Conservation (phyloP, 2,113 vertebrate genomes). For the Phalacrocorax pelagicus region DNA sequence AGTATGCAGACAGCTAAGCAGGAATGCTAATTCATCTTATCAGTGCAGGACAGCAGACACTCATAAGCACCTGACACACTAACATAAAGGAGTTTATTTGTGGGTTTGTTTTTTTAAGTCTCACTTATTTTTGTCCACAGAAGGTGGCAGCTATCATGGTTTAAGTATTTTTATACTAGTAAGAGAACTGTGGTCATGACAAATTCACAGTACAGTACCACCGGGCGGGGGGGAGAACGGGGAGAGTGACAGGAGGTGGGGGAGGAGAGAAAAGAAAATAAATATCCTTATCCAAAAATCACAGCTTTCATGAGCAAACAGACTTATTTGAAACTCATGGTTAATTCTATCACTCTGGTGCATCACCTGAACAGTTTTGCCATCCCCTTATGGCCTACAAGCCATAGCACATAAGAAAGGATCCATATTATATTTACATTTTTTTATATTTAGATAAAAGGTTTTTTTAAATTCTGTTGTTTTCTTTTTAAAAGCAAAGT, state of each 20-base stretch:
- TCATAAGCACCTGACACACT: neutral
- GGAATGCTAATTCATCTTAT: neutral
- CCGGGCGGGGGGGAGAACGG: rapidly evolving
- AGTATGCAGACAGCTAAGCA: neutral
- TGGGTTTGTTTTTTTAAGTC: neutral
- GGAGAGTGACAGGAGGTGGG: rapidly evolving
- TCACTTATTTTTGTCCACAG: neutral
- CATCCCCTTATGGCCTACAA: neutral
- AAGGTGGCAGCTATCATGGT: neutral
- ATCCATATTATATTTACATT: neutral
- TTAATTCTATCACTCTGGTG: neutral
- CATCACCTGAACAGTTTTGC: neutral
- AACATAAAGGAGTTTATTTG: neutral
- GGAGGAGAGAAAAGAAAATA: neutral
- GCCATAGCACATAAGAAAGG: neutral
- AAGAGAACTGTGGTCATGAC: neutral
- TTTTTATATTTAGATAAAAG: neutral
- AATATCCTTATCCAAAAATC: neutral
- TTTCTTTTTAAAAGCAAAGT: neutral
- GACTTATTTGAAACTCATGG: neutral
- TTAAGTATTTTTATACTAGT: neutral
- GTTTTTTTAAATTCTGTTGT: neutral
- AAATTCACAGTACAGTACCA: neutral
- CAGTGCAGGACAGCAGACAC: neutral
- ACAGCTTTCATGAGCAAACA: neutral